Evolutionary conservation across 1,140 invertebrate genomes (phyloP), one percentile per base, ranked within the genome.

Genomic region (Tetragnatha versicolor): DNA sequence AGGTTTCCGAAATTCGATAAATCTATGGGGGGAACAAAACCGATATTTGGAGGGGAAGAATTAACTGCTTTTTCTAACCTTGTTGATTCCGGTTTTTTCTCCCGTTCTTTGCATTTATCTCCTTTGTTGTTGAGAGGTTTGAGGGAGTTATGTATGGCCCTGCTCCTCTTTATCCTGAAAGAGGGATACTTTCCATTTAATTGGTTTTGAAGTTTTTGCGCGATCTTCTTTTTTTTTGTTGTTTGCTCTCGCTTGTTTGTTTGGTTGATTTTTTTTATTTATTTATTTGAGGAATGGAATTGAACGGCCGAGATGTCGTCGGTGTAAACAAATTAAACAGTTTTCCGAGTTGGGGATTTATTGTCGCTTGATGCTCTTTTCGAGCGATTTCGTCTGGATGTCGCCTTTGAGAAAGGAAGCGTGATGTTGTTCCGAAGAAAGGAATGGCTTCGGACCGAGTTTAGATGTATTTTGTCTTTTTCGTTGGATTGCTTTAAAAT

Each of bases 21-120:
- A 75, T 75, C 72, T 63, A 75, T 75, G 42, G 42, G 29, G 49
- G 42, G 58, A n/a, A 61, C 72, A 75, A 75, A 75, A 75, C 72
- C 72, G 72, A 75, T 75, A 75, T 75, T 75, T 75, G n/a, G 72
- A 35, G 42, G 39, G 58, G 27, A 63, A 58, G 39, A 75, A 75
- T 75, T 75, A 63, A 75, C 60, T 75, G 61, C 63, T 39, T 58
- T 35, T 77, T 33, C 33, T 31, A 12, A 53, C 55, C 35, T 53
- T 53, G 49, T 70, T 70, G n/a, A 69, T 29, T 51, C 27, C 35
- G 20, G 7, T n/a, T 47, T 29, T 31, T 20, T 4, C 0, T 0
- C 6, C 14, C 10, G 14, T 45, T 29, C 39, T 63, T 7, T 25
- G 1, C 31, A 17, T 2, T 60, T 60, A 12, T 33, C 12, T 60